phyloP scores from a whole-genome alignment of 2,888 invertebrate genomes.

The Amaurobius ferox region DNA sequence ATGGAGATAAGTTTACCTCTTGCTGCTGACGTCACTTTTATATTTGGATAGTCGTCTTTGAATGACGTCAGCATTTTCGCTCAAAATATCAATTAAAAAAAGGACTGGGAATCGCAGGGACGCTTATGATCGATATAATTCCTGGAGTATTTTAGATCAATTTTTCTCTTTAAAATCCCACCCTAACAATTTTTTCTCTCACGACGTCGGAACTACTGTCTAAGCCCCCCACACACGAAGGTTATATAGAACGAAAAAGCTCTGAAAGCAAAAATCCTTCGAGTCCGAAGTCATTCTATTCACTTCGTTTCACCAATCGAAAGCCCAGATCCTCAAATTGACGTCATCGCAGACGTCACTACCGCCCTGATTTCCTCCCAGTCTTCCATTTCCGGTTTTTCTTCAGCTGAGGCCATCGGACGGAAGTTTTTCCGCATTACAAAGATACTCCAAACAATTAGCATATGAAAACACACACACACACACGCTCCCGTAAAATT shows the following conservation, averaged over 20 bases:
- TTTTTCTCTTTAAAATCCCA: background rate
- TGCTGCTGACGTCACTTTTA: too few relatives aligned
- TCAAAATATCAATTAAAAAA: background rate
- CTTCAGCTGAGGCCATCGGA: slow-evolving; percentile 24
- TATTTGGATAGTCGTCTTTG: too few relatives aligned
- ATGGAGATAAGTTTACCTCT: too few relatives aligned
- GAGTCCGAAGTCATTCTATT: slow-evolving; percentile 1
- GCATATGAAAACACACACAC: too few relatives aligned
- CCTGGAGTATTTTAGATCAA: background rate
- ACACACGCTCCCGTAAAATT: too few relatives aligned
- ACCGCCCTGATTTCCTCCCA: slow-evolving; percentile 61
- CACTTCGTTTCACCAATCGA: slow-evolving; percentile 15
- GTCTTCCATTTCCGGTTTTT: slow-evolving; percentile 56
- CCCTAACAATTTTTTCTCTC: background rate
- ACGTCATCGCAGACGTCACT: slow-evolving; percentile 62
- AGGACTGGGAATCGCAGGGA: background rate
- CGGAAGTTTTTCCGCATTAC: slow-evolving; percentile 22
- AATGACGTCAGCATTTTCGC: background rate
- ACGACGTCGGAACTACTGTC: background rate
- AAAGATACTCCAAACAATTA: slow-evolving; percentile 41
- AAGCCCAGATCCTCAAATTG: slow-evolving; percentile 41
- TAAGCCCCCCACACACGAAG: background rate
- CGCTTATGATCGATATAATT: background rate
- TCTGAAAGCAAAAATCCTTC: background rate
- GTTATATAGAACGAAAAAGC: background rate